Evolutionary conservation across 2,797 vertebrate species (phyloP), one percentile per base, ranked within the genome.

Genomic region (Lepidocolaptes lacrymiger): DNA sequence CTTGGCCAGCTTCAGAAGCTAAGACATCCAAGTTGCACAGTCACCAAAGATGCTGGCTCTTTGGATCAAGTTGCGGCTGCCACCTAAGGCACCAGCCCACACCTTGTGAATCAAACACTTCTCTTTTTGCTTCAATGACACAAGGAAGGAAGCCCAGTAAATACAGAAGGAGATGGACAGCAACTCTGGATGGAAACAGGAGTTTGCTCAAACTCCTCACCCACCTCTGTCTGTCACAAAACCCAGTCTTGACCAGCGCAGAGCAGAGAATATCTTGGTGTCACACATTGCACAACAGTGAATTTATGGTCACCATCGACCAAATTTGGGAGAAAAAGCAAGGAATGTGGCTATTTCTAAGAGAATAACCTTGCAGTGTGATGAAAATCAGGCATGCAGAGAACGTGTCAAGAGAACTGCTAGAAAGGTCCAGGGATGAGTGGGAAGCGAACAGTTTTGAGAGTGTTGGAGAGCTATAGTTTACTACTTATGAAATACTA

Each of bases 221-320:
- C 28, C 56, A 10, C 4, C 36, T 18, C 9, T 4, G 7, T 5
- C 43, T 23, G 10, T 12, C 49, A 27, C 20, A 44, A 92, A 78
- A 6, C 12, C 37, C 49, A 16, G 36, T 21, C 22, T 41, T 41
- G 77, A 41, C 4, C 61, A 79, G 28, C 30, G 48, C 51, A 55
- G 0, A 2, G 15, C 6, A 54, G 37, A 62, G 48, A 58, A 2
- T 19, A 34, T 21, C 32, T 46, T 2, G 0, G 56, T 54, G 24
- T 16, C 62, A 21, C 36, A 63, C n/a, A 61, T 6, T 3, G 19
- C 18, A 34, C 24, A 30, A 12, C 14, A 34, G 5, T 7, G 30
- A 69, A 71, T 3, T 48, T 6, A 1, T 0, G 0, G 13, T 30
- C 55, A 46, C 6, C 54, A n/a, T 0, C 36, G 30, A 69, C 22